phyloP scores from a whole-genome alignment of 1,140 invertebrate genomes.

The Protaetia brevitarsis region DNA sequence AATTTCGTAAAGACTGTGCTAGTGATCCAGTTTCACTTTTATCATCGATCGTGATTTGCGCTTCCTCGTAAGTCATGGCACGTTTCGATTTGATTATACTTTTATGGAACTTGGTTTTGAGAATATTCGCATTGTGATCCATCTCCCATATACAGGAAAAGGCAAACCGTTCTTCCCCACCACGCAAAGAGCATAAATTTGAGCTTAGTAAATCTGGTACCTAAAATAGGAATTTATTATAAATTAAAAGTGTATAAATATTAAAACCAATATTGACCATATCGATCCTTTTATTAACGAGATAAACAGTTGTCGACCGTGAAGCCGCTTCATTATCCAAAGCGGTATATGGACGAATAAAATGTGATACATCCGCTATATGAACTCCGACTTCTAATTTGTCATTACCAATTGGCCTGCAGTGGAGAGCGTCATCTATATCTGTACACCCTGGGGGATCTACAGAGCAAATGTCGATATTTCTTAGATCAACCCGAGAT shows the following conservation, averaged over 20 bases:
- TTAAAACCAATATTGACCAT: conserved; percentile 67
- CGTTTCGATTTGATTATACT: conserved; percentile 85
- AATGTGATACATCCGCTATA: conserved; percentile 94
- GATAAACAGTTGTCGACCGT: conserved; percentile 85
- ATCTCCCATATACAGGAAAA: conserved; percentile 95
- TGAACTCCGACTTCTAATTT: conserved; percentile 91
- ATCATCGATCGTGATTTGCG: conserved; percentile 91
- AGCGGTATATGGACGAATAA: conserved; percentile 83
- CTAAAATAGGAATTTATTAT: conserved; percentile 24
- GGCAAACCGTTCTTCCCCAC: conserved; percentile 81
- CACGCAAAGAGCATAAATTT: conserved; percentile 88
- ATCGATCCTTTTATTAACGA: conserved; percentile 84
- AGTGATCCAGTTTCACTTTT: conserved; percentile 66
- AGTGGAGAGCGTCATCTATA: conserved; percentile 98
- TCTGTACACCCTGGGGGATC: conserved; percentile 99
- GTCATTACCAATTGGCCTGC: conserved; percentile 68
- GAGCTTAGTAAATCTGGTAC: conserved; percentile 79
- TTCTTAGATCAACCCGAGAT: conserved; percentile 77
- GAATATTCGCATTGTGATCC: conserved; percentile 78
- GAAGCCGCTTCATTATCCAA: conserved; percentile 84
- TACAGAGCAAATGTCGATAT: conserved; percentile 90
- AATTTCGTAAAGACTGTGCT: conserved; percentile 70
- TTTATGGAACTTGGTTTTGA: conserved; percentile 82
- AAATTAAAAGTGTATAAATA: conserved; percentile 15
- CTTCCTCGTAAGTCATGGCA: conserved; percentile 94